Base-by-base conservation (phyloP, 2,888 invertebrate genomes). In the Idaea dimidiata region DNA sequence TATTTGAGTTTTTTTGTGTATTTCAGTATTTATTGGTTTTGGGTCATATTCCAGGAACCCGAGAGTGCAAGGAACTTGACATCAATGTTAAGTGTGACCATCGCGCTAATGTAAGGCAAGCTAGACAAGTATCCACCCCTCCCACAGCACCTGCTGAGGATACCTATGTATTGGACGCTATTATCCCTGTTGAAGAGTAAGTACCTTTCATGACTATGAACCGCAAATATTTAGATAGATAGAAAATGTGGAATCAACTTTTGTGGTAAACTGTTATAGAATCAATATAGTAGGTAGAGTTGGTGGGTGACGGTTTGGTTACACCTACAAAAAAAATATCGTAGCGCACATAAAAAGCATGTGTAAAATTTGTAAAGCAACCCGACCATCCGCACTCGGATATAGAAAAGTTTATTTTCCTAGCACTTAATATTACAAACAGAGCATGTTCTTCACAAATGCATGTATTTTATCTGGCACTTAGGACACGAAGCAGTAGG, bases 31-130 rank as follows among this genome's bases (percentile, higher is more conserved):
- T 10, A 43, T 43, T 7, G 14, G 14, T 53, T 17, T 17, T 18
- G 18, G 54, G 17, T 18, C 59, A 62, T 65, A 62, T 61, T 43
- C 54, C 66, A 94, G 95, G 95, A 75, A 95, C 95, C 31, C 95
- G 97, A 58, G 97, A 97, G 81, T 98, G 98, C 82, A 97, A 97
- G 79, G 97, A 98, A 78, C 91, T 98, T 61, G 95, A 97, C 76
- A 97, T 98, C 73, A 96, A 97, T 80, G 97, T 98, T 3, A 97
- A 97, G 84, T 98, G 98, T 79, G 97, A 97, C 80, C 97, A 97
- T 79, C 95, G 96, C 71, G 93, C 93, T 10, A 94, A 94, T 63
- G 87, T 89, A 61, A 93, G 96, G 61, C 94, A 94, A 73, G 94
- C 94, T 33, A 93, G 96, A 78, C 95, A 96, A 87, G 90, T 92